A percentile compares a stretch with the other conserved stretches of the same genome.
phyloP scores from a whole-genome alignment of 2,113 vertebrate species.

The Sylvietta virens region DNA sequence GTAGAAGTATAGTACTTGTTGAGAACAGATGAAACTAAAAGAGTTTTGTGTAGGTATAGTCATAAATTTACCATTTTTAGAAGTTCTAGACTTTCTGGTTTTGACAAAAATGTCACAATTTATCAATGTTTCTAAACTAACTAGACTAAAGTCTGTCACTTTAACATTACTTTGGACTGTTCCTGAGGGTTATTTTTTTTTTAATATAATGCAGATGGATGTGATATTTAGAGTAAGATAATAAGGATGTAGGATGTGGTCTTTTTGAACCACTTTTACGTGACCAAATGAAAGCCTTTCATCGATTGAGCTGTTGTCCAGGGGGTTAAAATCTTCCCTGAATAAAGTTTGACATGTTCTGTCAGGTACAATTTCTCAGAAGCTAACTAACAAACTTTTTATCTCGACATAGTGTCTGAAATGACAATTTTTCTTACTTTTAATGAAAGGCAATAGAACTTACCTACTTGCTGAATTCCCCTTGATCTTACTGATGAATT shows the following conservation, averaged over 20 bases:
- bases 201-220: background rate
- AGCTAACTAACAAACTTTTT: background rate
- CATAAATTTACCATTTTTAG: background rate
- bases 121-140: slow-evolving; percentile 8
- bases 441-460: background rate
- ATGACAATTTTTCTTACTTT: background rate
- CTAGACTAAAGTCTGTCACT: slow-evolving; percentile 25
- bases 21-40: background rate
- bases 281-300: background rate
- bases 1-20: background rate
- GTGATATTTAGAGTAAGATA: background rate
- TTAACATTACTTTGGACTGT: slow-evolving; percentile 7
- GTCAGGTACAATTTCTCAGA: background rate
- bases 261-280: background rate
- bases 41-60: background rate
- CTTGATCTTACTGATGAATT: slow-evolving; percentile 29
- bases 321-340: background rate
- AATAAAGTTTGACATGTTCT: background rate
- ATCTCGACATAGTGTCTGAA: background rate
- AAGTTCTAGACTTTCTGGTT: background rate
- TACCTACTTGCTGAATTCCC: background rate
- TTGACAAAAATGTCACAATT: slow-evolving; percentile 16
- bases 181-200: background rate
- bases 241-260: background rate
- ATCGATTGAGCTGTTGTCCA: background rate